phyloP scores from a whole-genome alignment of 2,113 vertebrate genomes.

The Cryptotis parvus region DNA sequence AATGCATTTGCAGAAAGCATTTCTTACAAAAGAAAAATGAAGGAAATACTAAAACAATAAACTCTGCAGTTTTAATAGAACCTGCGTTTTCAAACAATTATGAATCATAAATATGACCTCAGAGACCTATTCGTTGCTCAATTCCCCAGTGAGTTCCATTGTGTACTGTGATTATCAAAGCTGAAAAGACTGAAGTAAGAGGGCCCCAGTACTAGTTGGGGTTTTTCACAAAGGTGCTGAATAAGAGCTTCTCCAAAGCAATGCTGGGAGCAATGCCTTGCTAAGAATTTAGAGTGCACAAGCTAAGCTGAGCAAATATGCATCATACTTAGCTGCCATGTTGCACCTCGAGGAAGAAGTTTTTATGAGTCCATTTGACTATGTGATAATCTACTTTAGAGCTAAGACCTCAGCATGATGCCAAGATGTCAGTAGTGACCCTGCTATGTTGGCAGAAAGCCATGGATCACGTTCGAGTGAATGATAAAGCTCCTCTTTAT shows the following conservation, averaged over 20 bases:
- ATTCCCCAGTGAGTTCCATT: not conserved
- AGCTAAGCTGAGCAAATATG: not conserved
- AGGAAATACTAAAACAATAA: not conserved
- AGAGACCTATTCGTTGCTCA: not conserved
- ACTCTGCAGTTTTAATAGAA: slow-evolving; percentile 5
- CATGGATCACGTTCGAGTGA: not conserved
- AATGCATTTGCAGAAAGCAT: slow-evolving; percentile 36
- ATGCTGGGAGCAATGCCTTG: not conserved
- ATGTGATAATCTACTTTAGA: not conserved
- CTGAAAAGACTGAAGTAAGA: not conserved
- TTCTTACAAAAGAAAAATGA: slow-evolving; percentile 45
- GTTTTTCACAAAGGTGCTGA: not conserved
- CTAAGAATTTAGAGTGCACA: not conserved
- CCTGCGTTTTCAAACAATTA: slow-evolving; percentile 18
- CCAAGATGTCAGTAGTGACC: not conserved
- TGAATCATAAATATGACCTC: not conserved
- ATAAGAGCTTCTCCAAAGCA: not conserved
- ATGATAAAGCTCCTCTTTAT: not conserved
- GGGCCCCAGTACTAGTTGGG: not conserved
- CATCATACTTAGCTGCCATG: not conserved
- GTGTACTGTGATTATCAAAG: not conserved
- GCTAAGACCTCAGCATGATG: not conserved
- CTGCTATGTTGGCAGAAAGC: not conserved
- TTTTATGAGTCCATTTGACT: not conserved
- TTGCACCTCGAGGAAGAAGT: not conserved